These are phyloP conservation scores for Uropetala carovei DNA, from an alignment of 2,888 invertebrate species.

Conservation along the genomic window DNA sequence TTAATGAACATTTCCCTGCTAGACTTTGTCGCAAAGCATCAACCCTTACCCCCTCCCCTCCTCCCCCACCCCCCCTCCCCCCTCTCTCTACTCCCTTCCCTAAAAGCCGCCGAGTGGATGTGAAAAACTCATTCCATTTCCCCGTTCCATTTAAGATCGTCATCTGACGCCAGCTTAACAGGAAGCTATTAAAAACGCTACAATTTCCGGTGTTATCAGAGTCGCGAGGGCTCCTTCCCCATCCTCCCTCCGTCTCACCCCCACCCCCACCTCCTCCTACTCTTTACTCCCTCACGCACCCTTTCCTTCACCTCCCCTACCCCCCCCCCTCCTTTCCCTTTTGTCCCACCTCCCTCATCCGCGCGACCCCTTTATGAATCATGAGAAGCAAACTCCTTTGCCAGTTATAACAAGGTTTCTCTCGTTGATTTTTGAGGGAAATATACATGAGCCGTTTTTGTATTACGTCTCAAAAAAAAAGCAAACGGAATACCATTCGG, in stretches of 20 bases:
- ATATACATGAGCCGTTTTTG: no score
- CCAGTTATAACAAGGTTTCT: not conserved
- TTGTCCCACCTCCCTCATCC: not conserved
- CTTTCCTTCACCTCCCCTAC: not conserved
- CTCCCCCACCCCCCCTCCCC: not conserved
- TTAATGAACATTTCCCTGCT: slow-evolving; percentile 44
- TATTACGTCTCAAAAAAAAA: no score
- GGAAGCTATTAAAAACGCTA: slow-evolving; percentile 64
- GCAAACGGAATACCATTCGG: no score
- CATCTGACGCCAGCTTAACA: slow-evolving; percentile 63
- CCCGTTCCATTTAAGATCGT: slow-evolving; percentile 60
- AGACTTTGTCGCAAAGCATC: not conserved
- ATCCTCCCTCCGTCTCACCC: not conserved
- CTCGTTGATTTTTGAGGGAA: not conserved
- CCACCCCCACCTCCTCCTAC: not conserved
- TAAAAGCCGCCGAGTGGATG: slow-evolving; percentile 43
- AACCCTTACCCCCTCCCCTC: not conserved
- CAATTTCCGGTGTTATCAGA: slow-evolving; percentile 60
- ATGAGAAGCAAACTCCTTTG: not conserved
- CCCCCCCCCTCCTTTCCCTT: not conserved
- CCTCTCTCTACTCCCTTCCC: not conserved
- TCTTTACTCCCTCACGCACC: not conserved
- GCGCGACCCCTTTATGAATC: not conserved
- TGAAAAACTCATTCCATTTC: slow-evolving; percentile 54
- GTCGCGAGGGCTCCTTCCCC: not conserved